Evolutionary conservation across 2,888 invertebrate genomes (phyloP), one percentile per base, ranked within the genome.

Genomic region (Strigamia crassipes): DNA sequence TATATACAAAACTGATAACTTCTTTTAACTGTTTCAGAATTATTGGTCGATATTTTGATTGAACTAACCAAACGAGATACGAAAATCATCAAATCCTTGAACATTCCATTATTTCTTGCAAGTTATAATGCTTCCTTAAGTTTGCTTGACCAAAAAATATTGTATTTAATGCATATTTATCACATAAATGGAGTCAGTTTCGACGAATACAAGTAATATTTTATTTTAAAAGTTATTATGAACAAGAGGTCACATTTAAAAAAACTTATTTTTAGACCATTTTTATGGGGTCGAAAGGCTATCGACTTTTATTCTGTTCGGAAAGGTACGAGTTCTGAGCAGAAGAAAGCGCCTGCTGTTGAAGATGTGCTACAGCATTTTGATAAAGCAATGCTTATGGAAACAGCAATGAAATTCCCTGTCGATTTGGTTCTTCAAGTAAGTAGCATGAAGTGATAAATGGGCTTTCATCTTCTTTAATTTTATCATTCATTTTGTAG

Each of bases 141-240:
- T 12, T 66, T 66, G 5, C 1, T 23, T 5, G 61, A 66, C 18
- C 61, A 66, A 21, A 66, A 66, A 23, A 23, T 66, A n/a, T 23
- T 66, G 21, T 66, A 66, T 21, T 23, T 66, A 23, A 5, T 66
- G 12, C 61, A 66, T 66, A 0, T 66, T 0, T 66, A 66, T 66
- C 18, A 15, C 6, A 0, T 66, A 3, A 66, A 66, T 21, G 61
- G 61, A 66, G 12, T 12, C 1, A 66, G 23, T 21, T 23, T 66
- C 10, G 61, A 66, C 6, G 61, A 23, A 23, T 66, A 66, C 23
- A 66, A 66, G 61, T 66, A 66, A 66, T 21, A 66, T 66, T 66
- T 21, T 21, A 66, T 66, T 66, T 12, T 6, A 66, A 21, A 61
- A 61, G 4, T 13, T 13, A 42, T 42, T 42, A 13, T 9, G 9